Conservation (phyloP, 2,888 invertebrate genomes). For the Cryptus viduatorius region DNA sequence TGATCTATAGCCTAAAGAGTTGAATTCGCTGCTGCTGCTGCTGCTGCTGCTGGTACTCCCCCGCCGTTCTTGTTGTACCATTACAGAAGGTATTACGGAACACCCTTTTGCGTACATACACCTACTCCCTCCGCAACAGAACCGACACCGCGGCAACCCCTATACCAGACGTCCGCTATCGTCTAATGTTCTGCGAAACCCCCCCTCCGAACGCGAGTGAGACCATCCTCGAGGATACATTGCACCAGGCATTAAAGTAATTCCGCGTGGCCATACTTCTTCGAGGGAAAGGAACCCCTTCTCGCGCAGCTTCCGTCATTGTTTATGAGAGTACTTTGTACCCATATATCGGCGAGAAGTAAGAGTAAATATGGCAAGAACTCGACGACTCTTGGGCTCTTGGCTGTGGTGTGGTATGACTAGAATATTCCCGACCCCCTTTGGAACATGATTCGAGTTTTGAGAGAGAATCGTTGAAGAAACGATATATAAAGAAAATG, state of each 20-base stretch:
- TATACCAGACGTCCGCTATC: slow-evolving; percentile 62
- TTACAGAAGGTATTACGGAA: slow-evolving; percentile 58
- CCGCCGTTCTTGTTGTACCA: slow-evolving; percentile 74
- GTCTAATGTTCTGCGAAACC: slow-evolving; percentile 77
- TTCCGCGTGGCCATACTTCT: slow-evolving; percentile 74
- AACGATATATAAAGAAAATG: not conserved
- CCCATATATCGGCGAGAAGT: slow-evolving; percentile 16
- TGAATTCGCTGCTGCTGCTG: slow-evolving; percentile 75
- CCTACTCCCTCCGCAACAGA: slow-evolving; percentile 20
- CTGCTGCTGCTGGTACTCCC: slow-evolving; percentile 63
- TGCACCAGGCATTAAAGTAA: slow-evolving; percentile 80
- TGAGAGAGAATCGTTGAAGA: no score
- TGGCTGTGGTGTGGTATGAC: no score
- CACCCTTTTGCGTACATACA: slow-evolving; percentile 38
- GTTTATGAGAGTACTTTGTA: slow-evolving; percentile 66
- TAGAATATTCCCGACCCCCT: no score
- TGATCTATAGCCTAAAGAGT: slow-evolving; percentile 84
- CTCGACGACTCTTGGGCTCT: not conserved
- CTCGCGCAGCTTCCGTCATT: slow-evolving; percentile 69
- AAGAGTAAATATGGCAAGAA: slow-evolving; percentile 23
- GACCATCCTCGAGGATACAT: slow-evolving; percentile 77
- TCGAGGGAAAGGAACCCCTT: slow-evolving; percentile 39
- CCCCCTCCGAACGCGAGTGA: slow-evolving; percentile 64
- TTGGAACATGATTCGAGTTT: not conserved
- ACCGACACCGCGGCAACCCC: slow-evolving; percentile 40